Evolutionary conservation across 2,888 invertebrate genomes (phyloP).

Genomic region (Stenodema calcarata): DNA sequence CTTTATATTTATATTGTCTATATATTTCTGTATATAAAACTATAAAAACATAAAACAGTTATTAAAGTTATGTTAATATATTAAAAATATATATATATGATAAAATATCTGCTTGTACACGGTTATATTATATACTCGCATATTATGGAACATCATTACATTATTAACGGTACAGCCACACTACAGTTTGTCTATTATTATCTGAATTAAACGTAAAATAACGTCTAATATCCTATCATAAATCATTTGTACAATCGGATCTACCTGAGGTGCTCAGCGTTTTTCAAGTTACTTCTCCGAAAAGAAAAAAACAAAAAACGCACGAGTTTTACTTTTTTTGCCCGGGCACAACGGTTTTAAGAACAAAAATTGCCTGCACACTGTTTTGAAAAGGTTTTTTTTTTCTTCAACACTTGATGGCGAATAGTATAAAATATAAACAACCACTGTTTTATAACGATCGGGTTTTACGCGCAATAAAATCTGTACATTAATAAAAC

Average conservation of each 20-base stretch:
- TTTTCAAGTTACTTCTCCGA: not conserved
- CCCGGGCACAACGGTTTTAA: not conserved
- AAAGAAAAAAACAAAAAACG: not conserved
- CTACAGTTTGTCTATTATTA: constrained; percentile 17
- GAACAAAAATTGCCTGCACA: not conserved
- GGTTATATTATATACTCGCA: constrained; percentile 43
- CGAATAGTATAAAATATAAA: constrained; percentile 26
- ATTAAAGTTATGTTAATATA: constrained; percentile 52
- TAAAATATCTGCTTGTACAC: constrained; percentile 48
- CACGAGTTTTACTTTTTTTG: not conserved
- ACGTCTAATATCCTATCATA: not conserved
- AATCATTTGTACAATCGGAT: constrained; percentile 34
- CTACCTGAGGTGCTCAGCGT: constrained; percentile 55
- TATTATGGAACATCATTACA: constrained; percentile 50
- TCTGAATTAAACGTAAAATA: constrained; percentile 12
- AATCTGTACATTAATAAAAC: not conserved
- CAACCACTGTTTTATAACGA: constrained; percentile 19
- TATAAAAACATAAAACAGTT: constrained; percentile 55
- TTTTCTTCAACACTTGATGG: not conserved
- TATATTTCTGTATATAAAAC: constrained; percentile 54
- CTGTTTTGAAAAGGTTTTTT: not conserved
- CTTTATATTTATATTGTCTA: constrained; percentile 53
- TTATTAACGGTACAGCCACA: constrained; percentile 56
- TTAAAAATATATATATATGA: constrained; percentile 54
- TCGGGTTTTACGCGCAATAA: constrained; percentile 9